Conservation (phyloP, 1,140 invertebrate species). For the Cotesia vestalis region DNA sequence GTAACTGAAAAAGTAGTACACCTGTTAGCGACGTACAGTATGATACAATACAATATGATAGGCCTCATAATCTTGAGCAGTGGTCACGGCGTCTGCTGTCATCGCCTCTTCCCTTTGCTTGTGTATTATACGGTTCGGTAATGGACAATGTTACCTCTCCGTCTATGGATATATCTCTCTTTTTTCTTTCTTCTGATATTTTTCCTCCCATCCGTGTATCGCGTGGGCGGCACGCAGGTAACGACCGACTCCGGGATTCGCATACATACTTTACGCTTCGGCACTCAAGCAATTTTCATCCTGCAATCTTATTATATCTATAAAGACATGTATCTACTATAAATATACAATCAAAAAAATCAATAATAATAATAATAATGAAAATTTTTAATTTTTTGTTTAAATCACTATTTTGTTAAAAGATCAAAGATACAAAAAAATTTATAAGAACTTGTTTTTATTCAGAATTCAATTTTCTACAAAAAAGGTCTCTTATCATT, state of each 20-base stretch:
- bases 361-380: too few relatives aligned
- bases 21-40: neutral
- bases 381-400: too few relatives aligned
- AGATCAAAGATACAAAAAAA: too few relatives aligned
- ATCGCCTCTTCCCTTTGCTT: conserved; percentile 1
- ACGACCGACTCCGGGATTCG: conserved; percentile 19
- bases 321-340: too few relatives aligned
- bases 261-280: conserved; percentile 19
- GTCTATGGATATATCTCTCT: too few relatives aligned
- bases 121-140: conserved; percentile 17
- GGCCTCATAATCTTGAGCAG: conserved; percentile 9
- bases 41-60: neutral
- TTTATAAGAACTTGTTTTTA: too few relatives aligned
- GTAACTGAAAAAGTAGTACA: neutral
- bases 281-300: conserved; percentile 5
- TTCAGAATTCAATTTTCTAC: too few relatives aligned
- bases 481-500: too few relatives aligned
- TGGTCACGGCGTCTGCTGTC: conserved; percentile 18
- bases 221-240: conserved; percentile 18
- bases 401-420: too few relatives aligned
- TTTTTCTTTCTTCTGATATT: too few relatives aligned
- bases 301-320: too few relatives aligned
- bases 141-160: neutral
- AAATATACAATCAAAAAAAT: too few relatives aligned
- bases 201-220: neutral